A percentile compares a stretch with the other conserved stretches of the same genome.
These are phyloP conservation scores for Macquaria australasica DNA, from an alignment of 2,113 vertebrate genomes.

Conservation along the genomic window DNA sequence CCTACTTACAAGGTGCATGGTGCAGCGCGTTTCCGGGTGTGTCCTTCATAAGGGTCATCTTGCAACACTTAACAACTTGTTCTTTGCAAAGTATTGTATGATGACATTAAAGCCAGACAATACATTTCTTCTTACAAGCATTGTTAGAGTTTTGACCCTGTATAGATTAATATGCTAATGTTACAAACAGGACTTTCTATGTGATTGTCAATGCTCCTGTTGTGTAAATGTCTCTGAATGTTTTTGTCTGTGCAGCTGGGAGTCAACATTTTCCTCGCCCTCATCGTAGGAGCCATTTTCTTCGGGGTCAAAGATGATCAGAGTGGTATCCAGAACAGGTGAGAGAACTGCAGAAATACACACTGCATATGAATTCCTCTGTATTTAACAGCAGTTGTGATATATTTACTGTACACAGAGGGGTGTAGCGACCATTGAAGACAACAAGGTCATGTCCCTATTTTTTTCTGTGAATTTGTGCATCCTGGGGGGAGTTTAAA, in stretches of 20 bases:
- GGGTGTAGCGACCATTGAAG: background rate
- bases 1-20: background rate
- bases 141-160: background rate
- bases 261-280: slow-evolving; percentile 86
- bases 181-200: background rate
- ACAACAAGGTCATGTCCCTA: background rate
- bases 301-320: slow-evolving; percentile 85
- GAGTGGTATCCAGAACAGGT: slow-evolving; percentile 94
- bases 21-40: background rate
- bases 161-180: too few relatives aligned
- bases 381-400: background rate
- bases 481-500: background rate
- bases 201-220: background rate
- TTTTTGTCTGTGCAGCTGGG: slow-evolving; percentile 80
- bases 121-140: background rate
- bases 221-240: slow-evolving; percentile 15
- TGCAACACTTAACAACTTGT: too few relatives aligned
- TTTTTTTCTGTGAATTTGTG: background rate
- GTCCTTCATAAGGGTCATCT: too few relatives aligned
- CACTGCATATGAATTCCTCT: background rate
- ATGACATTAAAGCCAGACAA: background rate
- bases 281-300: slow-evolving; percentile 91
- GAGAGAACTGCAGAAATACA: slow-evolving; percentile 5
- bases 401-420: background rate
- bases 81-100: background rate